phyloP scores from a whole-genome alignment of 2,113 vertebrate species.

The Semnornis frantzii region DNA sequence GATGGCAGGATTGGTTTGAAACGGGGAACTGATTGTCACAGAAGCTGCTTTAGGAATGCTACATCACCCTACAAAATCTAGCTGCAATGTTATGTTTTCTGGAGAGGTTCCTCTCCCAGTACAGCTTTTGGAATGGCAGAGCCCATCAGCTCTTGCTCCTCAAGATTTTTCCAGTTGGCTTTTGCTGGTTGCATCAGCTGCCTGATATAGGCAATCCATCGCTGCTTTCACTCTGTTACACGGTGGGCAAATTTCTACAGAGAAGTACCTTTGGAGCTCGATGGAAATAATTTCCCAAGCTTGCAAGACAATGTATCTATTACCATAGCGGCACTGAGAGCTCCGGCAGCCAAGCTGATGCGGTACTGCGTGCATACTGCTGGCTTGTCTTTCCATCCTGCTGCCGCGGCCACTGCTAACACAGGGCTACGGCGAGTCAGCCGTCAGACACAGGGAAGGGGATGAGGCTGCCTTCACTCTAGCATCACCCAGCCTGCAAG shows the following conservation, averaged over 20 bases:
- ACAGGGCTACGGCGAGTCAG: neutral
- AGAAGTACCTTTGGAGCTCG: neutral
- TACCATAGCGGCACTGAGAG: neutral
- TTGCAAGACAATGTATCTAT: neutral
- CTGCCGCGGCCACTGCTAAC: rapidly evolving
- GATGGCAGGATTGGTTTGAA: neutral
- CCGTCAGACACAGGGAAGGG: rapidly evolving
- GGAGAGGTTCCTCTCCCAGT: neutral
- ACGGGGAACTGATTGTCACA: rapidly evolving
- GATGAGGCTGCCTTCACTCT: neutral
- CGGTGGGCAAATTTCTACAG: neutral
- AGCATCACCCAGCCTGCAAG: neutral
- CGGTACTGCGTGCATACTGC: neutral
- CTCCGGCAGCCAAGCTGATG: rapidly evolving
- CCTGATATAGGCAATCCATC: neutral
- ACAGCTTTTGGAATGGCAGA: neutral
- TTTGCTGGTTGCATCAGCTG: neutral
- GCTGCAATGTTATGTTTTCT: neutral
- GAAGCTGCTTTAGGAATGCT: neutral
- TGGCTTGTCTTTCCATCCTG: neutral
- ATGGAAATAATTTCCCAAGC: neutral
- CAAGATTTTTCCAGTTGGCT: neutral
- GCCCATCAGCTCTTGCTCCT: neutral
- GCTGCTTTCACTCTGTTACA: neutral
- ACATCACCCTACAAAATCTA: neutral